Conservation (phyloP, 2,888 invertebrate species). For the Cephus spinipes region DNA sequence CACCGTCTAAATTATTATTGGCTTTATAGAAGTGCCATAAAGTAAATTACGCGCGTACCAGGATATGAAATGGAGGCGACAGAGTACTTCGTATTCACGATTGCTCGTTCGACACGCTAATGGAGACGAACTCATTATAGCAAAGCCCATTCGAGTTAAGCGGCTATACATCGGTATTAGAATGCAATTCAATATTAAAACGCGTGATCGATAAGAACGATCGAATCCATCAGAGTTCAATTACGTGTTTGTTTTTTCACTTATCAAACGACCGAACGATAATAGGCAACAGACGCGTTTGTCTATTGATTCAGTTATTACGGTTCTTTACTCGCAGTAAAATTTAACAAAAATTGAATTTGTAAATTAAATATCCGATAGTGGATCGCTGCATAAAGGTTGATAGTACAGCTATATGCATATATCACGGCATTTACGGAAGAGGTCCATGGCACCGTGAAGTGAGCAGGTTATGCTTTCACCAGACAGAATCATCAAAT, state of each 20-base stretch:
- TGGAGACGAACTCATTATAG: background rate
- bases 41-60: background rate
- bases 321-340: background rate
- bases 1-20: background rate
- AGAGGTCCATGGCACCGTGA: constrained; percentile 36
- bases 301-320: background rate
- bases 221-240: background rate
- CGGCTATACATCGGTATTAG: background rate
- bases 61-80: background rate
- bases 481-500: constrained; percentile 49
- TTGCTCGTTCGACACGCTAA: constrained; percentile 1
- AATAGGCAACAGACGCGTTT: background rate
- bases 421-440: constrained; percentile 19
- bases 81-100: background rate
- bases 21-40: constrained; percentile 2
- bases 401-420: background rate
- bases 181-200: background rate
- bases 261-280: background rate
- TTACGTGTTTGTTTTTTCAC: background rate
- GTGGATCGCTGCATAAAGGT: background rate
- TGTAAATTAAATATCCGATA: background rate
- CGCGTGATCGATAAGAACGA: background rate
- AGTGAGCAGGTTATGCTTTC: constrained; percentile 44
- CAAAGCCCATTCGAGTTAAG: background rate
- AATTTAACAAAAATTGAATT: background rate